Percentiles rank a stretch among this genome's conserved stretches.
phyloP scores from a whole-genome alignment of 2,797 vertebrate species.

The Manis javanica region DNA sequence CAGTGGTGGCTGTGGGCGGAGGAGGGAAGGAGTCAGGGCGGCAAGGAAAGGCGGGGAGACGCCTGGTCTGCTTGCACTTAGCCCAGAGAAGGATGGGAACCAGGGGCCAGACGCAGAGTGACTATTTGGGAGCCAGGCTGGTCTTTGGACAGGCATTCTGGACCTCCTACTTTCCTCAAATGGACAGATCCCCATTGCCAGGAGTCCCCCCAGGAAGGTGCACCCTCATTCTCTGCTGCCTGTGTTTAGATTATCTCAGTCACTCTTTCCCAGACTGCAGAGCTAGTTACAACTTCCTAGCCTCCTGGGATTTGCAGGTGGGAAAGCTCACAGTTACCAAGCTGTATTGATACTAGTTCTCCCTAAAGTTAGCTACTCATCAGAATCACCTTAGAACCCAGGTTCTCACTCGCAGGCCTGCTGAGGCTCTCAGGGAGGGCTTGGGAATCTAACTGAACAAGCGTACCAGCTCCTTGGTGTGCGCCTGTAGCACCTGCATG shows the following conservation, averaged over 20 bases:
- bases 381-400: background rate
- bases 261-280: background rate
- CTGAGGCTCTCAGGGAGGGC: background rate
- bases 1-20: conserved; percentile 65
- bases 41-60: conserved; percentile 13
- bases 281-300: background rate
- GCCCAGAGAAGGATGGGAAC: background rate
- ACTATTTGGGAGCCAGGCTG: background rate
- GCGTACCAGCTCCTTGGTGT: background rate
- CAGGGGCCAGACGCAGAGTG: background rate
- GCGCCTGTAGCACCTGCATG: background rate
- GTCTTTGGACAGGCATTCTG: background rate
- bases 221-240: background rate
- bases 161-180: background rate
- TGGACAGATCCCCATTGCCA: background rate
- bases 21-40: conserved; percentile 1
- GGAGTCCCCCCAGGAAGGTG: background rate
- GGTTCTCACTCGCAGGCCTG: background rate
- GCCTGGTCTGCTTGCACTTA: accelerated
- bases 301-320: background rate
- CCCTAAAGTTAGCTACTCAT: background rate
- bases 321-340: background rate
- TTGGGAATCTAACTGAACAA: background rate
- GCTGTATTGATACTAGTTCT: background rate
- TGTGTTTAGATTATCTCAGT: conserved; percentile 15